Conservation (phyloP, 2,888 invertebrate species). For the Scaptomyza reducta region DNA sequence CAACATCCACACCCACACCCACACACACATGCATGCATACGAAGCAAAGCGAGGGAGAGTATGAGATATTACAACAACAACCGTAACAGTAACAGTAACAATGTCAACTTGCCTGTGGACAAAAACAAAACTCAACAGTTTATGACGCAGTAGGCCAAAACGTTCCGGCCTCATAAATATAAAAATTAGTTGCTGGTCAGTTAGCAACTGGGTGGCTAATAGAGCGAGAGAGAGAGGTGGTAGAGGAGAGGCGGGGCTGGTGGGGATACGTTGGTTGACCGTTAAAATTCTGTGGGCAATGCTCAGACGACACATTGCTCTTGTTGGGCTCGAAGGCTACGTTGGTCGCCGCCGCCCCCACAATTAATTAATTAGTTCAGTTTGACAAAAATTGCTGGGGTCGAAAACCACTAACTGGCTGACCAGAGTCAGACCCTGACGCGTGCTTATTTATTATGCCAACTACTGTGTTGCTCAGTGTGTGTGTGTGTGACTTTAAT, state of each 20-base stretch:
- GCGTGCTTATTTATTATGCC: conserved; percentile 71
- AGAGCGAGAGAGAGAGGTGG: background rate
- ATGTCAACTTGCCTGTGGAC: conserved; percentile 47
- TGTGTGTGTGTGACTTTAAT: conserved; percentile 19
- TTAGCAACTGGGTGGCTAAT: conserved; percentile 69
- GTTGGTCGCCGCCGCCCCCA: conserved; percentile 58
- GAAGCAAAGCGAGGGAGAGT: conserved; percentile 30
- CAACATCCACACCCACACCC: background rate
- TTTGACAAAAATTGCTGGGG: conserved; percentile 83
- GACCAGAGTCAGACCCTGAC: conserved; percentile 37
- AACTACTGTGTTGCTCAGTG: conserved; percentile 39
- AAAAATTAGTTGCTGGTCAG: conserved; percentile 83
- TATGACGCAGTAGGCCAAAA: conserved; percentile 79
- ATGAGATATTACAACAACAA: background rate
- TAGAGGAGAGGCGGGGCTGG: background rate
- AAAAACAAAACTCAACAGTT: conserved; percentile 68
- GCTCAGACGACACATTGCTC: conserved; percentile 33
- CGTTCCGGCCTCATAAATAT: conserved; percentile 77
- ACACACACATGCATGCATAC: conserved; percentile 57
- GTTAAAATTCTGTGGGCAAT: conserved; percentile 22
- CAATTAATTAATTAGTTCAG: conserved; percentile 83
- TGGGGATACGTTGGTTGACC: conserved; percentile 20
- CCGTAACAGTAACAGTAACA: conserved; percentile 1
- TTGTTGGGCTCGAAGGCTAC: conserved; percentile 54
- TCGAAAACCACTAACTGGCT: conserved; percentile 22